These are phyloP conservation scores for Atrichornis clamosus DNA, from an alignment of 2,113 vertebrate genomes.

Conservation along the genomic window DNA sequence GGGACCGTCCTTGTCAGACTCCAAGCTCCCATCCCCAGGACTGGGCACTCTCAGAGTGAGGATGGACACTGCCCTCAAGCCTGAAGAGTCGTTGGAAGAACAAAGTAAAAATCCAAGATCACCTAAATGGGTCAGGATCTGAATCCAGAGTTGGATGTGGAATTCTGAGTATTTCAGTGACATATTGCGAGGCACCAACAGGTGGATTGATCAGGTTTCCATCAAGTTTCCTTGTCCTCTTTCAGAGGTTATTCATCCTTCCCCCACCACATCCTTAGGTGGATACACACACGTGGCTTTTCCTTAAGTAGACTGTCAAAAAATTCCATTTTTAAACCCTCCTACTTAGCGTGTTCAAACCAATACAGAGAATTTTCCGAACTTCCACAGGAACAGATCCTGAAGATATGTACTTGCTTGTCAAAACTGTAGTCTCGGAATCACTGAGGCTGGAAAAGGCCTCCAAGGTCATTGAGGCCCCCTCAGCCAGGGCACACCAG, in stretches of 20 bases:
- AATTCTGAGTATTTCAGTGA: not conserved
- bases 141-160: not conserved
- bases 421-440: fast-evolving
- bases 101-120: not conserved
- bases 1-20: not conserved
- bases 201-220: not conserved
- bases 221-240: not conserved
- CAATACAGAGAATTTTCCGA: not conserved
- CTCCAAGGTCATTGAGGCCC: not conserved
- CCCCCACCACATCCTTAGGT: not conserved
- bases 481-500: not conserved
- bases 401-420: not conserved
- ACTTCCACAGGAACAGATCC: not conserved
- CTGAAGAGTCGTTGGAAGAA: not conserved
- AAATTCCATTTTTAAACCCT: not conserved
- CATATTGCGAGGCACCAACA: not conserved
- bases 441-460: not conserved
- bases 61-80: not conserved
- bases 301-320: not conserved
- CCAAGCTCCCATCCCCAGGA: not conserved
- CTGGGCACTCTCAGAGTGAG: not conserved
- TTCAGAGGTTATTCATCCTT: not conserved
- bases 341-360: not conserved
- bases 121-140: not conserved
- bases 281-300: fast-evolving